Evolutionary conservation across 2,888 invertebrate genomes (phyloP), one percentile per base, ranked within the genome.

Genomic region (Ptychoptera albimana): DNA sequence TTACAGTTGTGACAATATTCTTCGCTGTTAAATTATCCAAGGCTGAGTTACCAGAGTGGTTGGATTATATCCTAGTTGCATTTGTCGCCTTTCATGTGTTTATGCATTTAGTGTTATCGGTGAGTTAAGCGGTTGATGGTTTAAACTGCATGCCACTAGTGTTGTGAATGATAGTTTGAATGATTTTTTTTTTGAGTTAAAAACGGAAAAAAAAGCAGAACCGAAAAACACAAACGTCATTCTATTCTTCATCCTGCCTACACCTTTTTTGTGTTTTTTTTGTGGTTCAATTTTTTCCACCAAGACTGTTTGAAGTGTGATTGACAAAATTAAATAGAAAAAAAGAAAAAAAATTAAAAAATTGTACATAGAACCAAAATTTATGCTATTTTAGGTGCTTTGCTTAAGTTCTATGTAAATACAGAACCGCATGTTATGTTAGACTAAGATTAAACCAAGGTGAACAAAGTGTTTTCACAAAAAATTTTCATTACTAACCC

Each of bases 1-100:
- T 71, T 75, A 9, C 71, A 93, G 93, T 94, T 64, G 81, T 89
- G 11, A 84, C 91, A 42, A 85, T 96, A 55, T 94, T 94, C 75
- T 82, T 93, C 58, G 88, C 94, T 36, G 82, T 88, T 16, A 79
- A 81, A 57, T 70, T 94, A 49, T 74, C 75, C 51, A 88, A 91
- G 64, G 87, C 91, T 5, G 82, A 86, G 56, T 68, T 93, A 37
- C 91, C 92, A 0, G 70, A 78, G 44, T 88, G 87, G 82, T 77
- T 82, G 57, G 82, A 87, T 51, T 93, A 82, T 78, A 79, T 94
- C 48, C 66, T 96, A 51, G 86, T 86, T 4, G 85, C 81, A 8
- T 94, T 82, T 64, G 88, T 94, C 11, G 80, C 79, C 4, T 85
- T 93, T 68, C 89, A 96, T 60, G 82, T 93, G 39, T 60, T 86